A percentile compares a stretch with the other conserved stretches of the same genome.
phyloP scores from a whole-genome alignment of 2,797 vertebrate species.

The Zenarchopterus dispar region DNA sequence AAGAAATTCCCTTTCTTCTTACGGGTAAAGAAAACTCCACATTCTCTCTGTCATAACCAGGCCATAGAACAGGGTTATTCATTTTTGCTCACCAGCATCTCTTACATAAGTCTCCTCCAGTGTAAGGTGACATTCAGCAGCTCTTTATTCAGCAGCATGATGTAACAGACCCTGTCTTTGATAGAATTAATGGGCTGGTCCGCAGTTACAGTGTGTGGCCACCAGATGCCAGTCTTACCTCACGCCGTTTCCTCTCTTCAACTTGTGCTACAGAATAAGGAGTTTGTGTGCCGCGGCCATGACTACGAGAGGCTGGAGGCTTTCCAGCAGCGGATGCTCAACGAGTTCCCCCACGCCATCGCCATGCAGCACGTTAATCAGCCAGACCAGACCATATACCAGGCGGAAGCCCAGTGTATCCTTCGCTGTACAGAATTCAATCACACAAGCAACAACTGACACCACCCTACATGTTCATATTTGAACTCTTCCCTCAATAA shows the following conservation, averaged over 20 bases:
- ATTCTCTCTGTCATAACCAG: constrained; percentile 14
- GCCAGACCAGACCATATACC: constrained; percentile 98
- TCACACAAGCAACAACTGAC: background rate
- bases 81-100: constrained; percentile 36
- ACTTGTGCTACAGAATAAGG: constrained; percentile 87
- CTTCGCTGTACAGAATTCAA: constrained; percentile 44
- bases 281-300: constrained; percentile 96
- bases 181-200: constrained; percentile 11
- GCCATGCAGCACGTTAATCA: constrained; percentile 99
- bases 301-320: constrained; percentile 97
- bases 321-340: constrained; percentile 96
- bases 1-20: constrained; percentile 99
- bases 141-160: constrained; percentile 59
- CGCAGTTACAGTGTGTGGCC: constrained; percentile 48
- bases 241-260: background rate
- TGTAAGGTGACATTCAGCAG: constrained; percentile 69
- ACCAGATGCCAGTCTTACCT: constrained; percentile 81
- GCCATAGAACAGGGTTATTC: constrained; percentile 7
- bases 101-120: constrained; percentile 60
- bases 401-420: constrained; percentile 99
- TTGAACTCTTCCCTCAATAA: background rate
- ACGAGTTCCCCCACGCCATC: constrained; percentile 95
- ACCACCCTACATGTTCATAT: background rate
- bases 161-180: constrained; percentile 62
- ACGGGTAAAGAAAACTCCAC: constrained; percentile 83